These are phyloP conservation scores for Drosophila neotestacea DNA, from an alignment of 2,888 invertebrate species.

Conservation along the genomic window DNA sequence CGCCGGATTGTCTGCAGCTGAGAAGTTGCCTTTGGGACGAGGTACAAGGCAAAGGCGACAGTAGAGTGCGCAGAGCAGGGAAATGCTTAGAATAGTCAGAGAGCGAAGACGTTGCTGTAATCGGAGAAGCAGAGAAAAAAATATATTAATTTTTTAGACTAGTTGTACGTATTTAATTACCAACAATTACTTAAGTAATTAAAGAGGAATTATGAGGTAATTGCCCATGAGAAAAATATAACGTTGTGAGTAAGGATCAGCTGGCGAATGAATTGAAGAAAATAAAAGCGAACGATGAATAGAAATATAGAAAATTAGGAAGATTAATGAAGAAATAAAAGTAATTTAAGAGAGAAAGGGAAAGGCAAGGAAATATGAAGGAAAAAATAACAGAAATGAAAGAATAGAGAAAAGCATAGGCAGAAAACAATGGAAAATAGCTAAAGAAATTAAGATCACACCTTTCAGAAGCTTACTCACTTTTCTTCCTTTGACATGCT, in stretches of 20 bases:
- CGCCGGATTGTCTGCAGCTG: conserved; percentile 97
- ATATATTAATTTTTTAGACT: neutral
- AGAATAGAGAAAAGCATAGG: neutral
- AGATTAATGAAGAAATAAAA: neutral
- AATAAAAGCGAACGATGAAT: too few species aligned
- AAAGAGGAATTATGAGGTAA: neutral
- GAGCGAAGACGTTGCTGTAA: conserved; percentile 90
- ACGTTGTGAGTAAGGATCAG: too few species aligned
- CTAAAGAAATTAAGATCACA: neutral
- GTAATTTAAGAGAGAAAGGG: neutral
- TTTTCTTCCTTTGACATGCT: neutral
- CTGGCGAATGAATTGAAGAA: too few species aligned
- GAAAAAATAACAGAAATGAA: neutral
- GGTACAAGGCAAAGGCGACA: conserved; percentile 89
- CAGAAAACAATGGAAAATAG: conserved; percentile 10
- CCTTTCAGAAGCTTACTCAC: neutral
- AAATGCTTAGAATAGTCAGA: conserved; percentile 88
- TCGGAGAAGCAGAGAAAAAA: neutral
- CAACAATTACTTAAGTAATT: neutral
- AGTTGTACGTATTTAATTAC: neutral
- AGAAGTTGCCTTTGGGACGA: conserved; percentile 88
- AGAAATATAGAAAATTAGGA: too few species aligned
- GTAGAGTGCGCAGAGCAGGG: conserved; percentile 89
- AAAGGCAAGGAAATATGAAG: too few species aligned
- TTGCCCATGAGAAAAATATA: too few species aligned